A percentile compares a stretch with the other conserved stretches of the same genome.
phyloP scores from a whole-genome alignment of 2,888 invertebrate species.

The Lamproptera curius region DNA sequence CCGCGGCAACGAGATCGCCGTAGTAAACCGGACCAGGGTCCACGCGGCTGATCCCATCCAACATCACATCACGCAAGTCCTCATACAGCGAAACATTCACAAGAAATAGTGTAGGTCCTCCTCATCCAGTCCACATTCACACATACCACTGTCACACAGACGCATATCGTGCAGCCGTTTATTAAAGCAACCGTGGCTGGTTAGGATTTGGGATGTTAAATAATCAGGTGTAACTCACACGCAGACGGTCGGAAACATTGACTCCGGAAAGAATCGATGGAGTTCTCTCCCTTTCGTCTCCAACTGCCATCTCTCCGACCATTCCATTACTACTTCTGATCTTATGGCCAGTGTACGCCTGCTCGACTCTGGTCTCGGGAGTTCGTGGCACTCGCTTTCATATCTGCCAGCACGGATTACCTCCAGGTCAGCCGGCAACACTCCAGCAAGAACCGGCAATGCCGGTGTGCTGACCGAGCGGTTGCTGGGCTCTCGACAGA shows the following conservation, averaged over 20 bases:
- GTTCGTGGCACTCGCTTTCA: background rate
- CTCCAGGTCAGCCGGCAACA: background rate
- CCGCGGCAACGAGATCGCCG: background rate
- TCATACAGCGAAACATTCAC: no score
- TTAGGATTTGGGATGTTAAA: slow-evolving; percentile 24
- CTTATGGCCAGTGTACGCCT: background rate
- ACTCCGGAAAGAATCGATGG: no score
- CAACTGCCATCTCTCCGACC: background rate
- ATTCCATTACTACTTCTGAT: background rate
- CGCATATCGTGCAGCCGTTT: slow-evolving; percentile 23
- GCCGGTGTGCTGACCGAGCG: no score
- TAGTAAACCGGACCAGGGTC: background rate
- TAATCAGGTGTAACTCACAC: slow-evolving; percentile 28
- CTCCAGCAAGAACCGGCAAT: no score
- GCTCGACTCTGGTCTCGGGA: background rate
- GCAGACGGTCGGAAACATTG: slow-evolving; percentile 20
- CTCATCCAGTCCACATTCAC: no score
- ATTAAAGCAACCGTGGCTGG: slow-evolving; percentile 28
- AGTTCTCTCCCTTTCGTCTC: no score
- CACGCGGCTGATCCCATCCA: background rate
- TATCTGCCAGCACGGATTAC: background rate
- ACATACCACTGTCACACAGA: slow-evolving; percentile 16
- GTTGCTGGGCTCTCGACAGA: background rate
- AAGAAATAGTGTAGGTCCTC: no score
- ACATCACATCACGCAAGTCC: background rate